These are phyloP conservation scores for Eupithecia dodoneata DNA, from an alignment of 2,888 invertebrate species.

Conservation along the genomic window DNA sequence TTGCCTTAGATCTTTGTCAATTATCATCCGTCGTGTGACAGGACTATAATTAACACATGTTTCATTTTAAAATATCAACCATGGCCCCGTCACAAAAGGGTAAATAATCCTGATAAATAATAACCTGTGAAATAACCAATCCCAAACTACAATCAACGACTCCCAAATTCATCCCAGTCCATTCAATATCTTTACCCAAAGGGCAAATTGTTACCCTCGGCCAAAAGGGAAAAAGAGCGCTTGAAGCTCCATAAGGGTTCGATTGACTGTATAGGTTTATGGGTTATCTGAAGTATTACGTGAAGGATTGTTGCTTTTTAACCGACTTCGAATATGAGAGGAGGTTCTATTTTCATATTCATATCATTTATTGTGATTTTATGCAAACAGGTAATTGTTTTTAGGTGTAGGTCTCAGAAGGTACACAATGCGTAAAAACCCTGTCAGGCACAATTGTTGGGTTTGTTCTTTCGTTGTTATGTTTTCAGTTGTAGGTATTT, in stretches of 20 bases:
- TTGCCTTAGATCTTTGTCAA: background rate
- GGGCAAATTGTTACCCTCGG: slow-evolving; percentile 41
- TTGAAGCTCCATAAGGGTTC: slow-evolving; percentile 42
- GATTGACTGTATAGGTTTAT: slow-evolving; percentile 32
- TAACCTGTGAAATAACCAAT: background rate
- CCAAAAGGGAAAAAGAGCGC: slow-evolving; percentile 41
- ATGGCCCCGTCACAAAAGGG: background rate
- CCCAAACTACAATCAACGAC: background rate
- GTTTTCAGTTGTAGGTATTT: too few species aligned
- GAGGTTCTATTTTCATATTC: too few species aligned
- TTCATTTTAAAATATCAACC: background rate
- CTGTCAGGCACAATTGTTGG: too few species aligned
- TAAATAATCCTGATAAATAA: background rate
- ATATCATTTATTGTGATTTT: too few species aligned
- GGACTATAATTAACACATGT: background rate
- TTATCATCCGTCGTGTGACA: background rate
- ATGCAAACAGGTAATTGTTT: too few species aligned
- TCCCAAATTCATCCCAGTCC: slow-evolving; percentile 24
- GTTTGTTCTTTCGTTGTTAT: too few species aligned
- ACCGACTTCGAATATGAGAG: too few species aligned
- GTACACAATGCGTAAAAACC: too few species aligned
- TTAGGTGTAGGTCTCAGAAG: too few species aligned
- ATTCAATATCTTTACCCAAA: slow-evolving; percentile 40
- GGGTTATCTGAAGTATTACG: slow-evolving; percentile 35
- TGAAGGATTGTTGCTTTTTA: slow-evolving; percentile 9